Base-by-base conservation (phyloP, 2,888 invertebrate species). In the Nipponacmea schrenckii region DNA sequence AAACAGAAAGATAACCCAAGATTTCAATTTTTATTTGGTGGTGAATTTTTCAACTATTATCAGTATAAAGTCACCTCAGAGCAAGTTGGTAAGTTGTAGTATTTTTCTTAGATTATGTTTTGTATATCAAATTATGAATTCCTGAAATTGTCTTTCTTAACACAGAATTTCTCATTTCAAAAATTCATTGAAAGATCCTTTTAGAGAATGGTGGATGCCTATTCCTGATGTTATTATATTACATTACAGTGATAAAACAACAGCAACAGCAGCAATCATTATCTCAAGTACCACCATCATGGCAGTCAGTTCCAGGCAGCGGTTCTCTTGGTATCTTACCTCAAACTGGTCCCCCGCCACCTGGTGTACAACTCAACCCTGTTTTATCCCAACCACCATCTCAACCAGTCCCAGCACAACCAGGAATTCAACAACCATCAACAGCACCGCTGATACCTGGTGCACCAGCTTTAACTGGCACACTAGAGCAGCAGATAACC, bases 1-100 rank as follows among this genome's bases (percentile, higher is more conserved):
- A 98, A 98, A 90, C 98, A 98, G 90, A 95, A 96, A 90, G 96
- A 96, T 88, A 98, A 99, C 90, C 96, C 97, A 4, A 97, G 97
- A 90, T 98, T 98, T 91, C 93, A 94, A 85, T 99, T 98, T 91
- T 92, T 99, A 75, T 98, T 96, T 90, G 97, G 97, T 80, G 98
- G 98, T 71, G 97, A 97, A 86, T 93, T 93, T 91, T 96, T 94
- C 91, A 95, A 94, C 90, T 98, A 98, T 90, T 99, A 99, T 90
- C 96, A 96, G 90, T 97, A 94, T 90, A 95, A 96, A 92, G 97
- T 98, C 84, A 94, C 94, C 69, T 93, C 96, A 72, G 97, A 98
- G 90, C 97, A 96, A 93, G 93, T 95, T 89, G 94, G 90, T 90
- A 82, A 86, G 88, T 85, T 50, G 7, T 44, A 3, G 31, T 31